Evolutionary conservation across 2,113 vertebrate species (phyloP).

Genomic region (Synchiropus splendidus): DNA sequence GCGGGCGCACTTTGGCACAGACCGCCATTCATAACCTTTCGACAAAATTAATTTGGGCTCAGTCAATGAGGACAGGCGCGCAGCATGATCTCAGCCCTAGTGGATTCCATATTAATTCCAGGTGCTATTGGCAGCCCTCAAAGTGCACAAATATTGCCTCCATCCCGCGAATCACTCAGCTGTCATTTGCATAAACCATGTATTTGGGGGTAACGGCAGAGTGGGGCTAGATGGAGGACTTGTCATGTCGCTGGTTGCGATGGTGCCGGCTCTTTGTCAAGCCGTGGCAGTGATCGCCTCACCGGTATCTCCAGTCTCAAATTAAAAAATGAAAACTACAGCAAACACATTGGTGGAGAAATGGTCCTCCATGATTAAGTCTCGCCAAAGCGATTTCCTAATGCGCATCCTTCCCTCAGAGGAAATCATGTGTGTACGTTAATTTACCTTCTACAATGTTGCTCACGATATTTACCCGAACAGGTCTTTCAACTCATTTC

Average conservation of each 20-base stretch:
- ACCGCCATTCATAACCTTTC: slow-evolving; percentile 82
- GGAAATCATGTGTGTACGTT: slow-evolving; percentile 51
- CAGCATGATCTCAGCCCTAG: slow-evolving; percentile 51
- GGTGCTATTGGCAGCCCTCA: slow-evolving; percentile 48
- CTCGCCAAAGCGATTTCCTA: slow-evolving; percentile 42
- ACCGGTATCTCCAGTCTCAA: slow-evolving; percentile 47
- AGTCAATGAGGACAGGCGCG: slow-evolving; percentile 62
- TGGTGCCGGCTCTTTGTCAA: slow-evolving; percentile 58
- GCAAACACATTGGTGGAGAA: slow-evolving; percentile 47
- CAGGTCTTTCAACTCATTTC: slow-evolving; percentile 10
- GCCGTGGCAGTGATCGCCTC: slow-evolving; percentile 41
- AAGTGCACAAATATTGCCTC: slow-evolving; percentile 65
- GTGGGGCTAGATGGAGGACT: slow-evolving; percentile 60
- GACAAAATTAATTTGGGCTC: slow-evolving; percentile 73
- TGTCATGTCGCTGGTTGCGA: slow-evolving; percentile 58
- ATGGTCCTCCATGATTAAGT: slow-evolving; percentile 61
- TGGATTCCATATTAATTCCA: slow-evolving; percentile 65
- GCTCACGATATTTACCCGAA: slow-evolving; percentile 19
- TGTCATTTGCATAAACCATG: slow-evolving; percentile 74
- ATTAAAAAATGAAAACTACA: slow-evolving; percentile 54
- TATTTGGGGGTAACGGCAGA: slow-evolving; percentile 60
- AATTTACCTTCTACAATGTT: slow-evolving; percentile 55
- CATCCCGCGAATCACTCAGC: slow-evolving; percentile 60
- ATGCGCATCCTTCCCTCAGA: slow-evolving; percentile 25
- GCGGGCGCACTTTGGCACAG: slow-evolving; percentile 71